These are phyloP conservation scores for Siniperca chuatsi DNA, from an alignment of 2,113 vertebrate species.

Conservation along the genomic window DNA sequence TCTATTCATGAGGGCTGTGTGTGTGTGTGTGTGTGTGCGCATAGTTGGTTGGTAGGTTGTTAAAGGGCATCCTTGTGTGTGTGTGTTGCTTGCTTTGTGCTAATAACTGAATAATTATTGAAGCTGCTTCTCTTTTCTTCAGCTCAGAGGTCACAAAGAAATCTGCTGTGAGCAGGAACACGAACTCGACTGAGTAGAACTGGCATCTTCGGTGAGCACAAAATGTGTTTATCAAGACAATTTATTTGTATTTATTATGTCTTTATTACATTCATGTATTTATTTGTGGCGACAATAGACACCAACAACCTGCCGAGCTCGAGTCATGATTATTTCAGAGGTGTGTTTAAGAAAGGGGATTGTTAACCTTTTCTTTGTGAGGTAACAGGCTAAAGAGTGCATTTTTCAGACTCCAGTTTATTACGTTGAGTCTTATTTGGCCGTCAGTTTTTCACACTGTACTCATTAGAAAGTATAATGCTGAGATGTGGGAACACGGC, in stretches of 20 bases:
- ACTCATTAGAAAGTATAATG: too few species aligned
- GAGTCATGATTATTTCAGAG: too few species aligned
- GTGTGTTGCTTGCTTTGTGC: conserved; percentile 45
- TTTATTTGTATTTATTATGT: not conserved
- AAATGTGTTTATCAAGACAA: not conserved
- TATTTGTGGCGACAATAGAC: too few species aligned
- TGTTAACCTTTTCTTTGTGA: too few species aligned
- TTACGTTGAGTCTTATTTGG: too few species aligned
- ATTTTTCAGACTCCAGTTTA: too few species aligned
- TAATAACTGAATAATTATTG: conserved; percentile 65
- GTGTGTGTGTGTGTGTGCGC: conserved; percentile 8
- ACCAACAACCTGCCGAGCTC: too few species aligned
- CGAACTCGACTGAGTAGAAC: not conserved
- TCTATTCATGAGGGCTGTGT: not conserved
- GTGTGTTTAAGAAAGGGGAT: too few species aligned
- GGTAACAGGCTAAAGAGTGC: too few species aligned
- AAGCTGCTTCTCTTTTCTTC: conserved; percentile 28
- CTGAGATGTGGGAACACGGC: too few species aligned
- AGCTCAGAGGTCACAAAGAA: conserved; percentile 57
- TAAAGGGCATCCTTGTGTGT: not conserved
- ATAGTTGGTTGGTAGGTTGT: too few species aligned
- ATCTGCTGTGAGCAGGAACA: conserved; percentile 8
- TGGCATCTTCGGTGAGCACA: not conserved
- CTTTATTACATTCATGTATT: not conserved
- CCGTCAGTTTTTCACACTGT: too few species aligned